Percentiles rank a stretch among this genome's conserved stretches.
Conservation (phyloP, 1,140 invertebrate species). For the Rhizoglyphus robini region DNA sequence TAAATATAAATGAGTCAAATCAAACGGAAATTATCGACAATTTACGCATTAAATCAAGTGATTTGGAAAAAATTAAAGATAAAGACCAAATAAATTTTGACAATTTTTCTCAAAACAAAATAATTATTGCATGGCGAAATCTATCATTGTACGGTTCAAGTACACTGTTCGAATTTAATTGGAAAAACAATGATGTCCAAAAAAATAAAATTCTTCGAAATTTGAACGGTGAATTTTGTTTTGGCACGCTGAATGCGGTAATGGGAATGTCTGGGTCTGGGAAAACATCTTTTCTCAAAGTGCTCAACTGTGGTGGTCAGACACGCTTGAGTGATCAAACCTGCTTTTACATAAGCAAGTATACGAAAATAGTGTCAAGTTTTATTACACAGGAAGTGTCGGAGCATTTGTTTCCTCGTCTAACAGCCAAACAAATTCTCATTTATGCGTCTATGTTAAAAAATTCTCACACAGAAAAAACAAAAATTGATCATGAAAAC, state of each 20-base stretch:
- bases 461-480: constrained; percentile 10
- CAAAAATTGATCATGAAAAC: background rate
- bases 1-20: too few relatives aligned
- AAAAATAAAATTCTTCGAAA: background rate
- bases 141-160: too few relatives aligned
- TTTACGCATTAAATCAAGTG: too few relatives aligned
- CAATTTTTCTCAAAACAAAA: too few relatives aligned
- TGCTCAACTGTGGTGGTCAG: background rate
- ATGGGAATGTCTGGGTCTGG: background rate
- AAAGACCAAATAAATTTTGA: too few relatives aligned
- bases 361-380: background rate
- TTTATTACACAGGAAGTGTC: constrained; percentile 4
- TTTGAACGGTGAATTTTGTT: too few relatives aligned
- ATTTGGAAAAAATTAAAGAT: too few relatives aligned
- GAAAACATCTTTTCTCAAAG: background rate
- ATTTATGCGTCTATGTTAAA: constrained; percentile 8
- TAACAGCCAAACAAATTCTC: constrained; percentile 50
- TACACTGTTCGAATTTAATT: too few relatives aligned
- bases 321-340: background rate
- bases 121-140: too few relatives aligned
- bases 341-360: background rate
- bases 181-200: too few relatives aligned
- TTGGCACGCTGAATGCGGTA: background rate
- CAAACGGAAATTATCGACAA: too few relatives aligned
- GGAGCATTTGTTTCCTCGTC: constrained; percentile 67